Evolutionary conservation across 2,113 vertebrate genomes (phyloP), one percentile per base, ranked within the genome.

Genomic region (Neodontobutis hainanensis): DNA sequence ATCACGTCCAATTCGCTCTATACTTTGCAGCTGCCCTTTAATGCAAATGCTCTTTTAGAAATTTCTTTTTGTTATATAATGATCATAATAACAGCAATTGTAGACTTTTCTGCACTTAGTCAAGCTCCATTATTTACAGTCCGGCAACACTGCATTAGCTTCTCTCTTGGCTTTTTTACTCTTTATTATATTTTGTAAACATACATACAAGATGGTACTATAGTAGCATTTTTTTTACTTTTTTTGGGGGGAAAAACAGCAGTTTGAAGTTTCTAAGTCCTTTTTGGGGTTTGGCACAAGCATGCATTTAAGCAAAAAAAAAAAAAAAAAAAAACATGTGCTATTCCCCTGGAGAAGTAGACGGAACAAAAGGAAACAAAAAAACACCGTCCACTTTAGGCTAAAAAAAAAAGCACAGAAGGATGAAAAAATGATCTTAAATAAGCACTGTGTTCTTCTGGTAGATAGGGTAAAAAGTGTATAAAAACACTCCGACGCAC

Each of bases 41-140:
- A 85, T 80, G 78, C 53, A 83, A 79, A 77, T 68, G 81, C 63
- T 82, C 68, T 81, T 85, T 80, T 55, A 16, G 59, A 65, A 65
- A 61, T 47, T 70, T 65, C 47, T 70, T 8, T 62, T 52, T 6
- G 0, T 61, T 56, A 36, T 36, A 58, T 64, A 56, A 84, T 65
- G 63, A 65, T 44, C 38, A 74, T 68, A 71, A 80, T 70, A 61
- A 75, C 4, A 2, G 46, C 43, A 78, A 53, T 43, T 61, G 50
- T 19, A 65, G 43, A 61, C 43, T 56, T 58, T 27, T 38, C 12
- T 57, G 19, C 34, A 32, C 36, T 55, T 6, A 48, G 44, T 42
- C 64, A 19, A 32, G 14, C 9, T 8, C 56, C 44, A 55, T 73
- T 65, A 70, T 71, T 67, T 61, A 46, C 60, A 56, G n/a, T 68